These are phyloP conservation scores for Rhopalosiphum padi DNA, from an alignment of 1,140 invertebrate species.

Conservation along the genomic window DNA sequence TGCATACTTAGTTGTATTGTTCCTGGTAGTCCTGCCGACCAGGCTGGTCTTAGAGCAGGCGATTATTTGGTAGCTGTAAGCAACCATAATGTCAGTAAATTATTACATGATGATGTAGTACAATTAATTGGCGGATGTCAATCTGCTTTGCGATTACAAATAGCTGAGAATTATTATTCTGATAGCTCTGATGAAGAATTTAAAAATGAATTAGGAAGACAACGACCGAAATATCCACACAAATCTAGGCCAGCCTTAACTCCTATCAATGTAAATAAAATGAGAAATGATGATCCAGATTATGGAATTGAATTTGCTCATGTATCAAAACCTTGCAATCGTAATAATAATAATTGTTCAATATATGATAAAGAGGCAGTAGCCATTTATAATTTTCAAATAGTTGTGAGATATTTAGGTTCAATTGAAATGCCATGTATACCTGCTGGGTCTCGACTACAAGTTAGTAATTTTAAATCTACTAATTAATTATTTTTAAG, in stretches of 20 bases:
- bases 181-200: slow-evolving; percentile 83
- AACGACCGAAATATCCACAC: slow-evolving; percentile 73
- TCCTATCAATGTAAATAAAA: slow-evolving; percentile 54
- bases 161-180: slow-evolving; percentile 87
- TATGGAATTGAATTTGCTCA: neutral
- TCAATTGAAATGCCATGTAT: slow-evolving; percentile 94
- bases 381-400: slow-evolving; percentile 68
- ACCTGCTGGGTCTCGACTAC: slow-evolving; percentile 76
- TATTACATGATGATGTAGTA: slow-evolving; percentile 92
- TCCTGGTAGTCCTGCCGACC: slow-evolving; percentile 81
- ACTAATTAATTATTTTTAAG: slow-evolving; percentile 7
- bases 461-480: slow-evolving; percentile 63
- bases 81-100: slow-evolving; percentile 84
- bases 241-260: slow-evolving; percentile 61
- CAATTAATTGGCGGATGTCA: slow-evolving; percentile 84
- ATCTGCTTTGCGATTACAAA: slow-evolving; percentile 80
- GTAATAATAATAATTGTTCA: slow-evolving; percentile 26
- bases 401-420: slow-evolving; percentile 91
- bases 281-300: slow-evolving; percentile 20
- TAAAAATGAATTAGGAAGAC: slow-evolving; percentile 65
- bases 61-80: slow-evolving; percentile 93
- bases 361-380: slow-evolving; percentile 61
- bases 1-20: slow-evolving; percentile 90
- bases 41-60: slow-evolving; percentile 84
- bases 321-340: neutral